These are phyloP conservation scores for Ranitomeya variabilis DNA, from an alignment of 2,113 vertebrate genomes.

Conservation along the genomic window DNA sequence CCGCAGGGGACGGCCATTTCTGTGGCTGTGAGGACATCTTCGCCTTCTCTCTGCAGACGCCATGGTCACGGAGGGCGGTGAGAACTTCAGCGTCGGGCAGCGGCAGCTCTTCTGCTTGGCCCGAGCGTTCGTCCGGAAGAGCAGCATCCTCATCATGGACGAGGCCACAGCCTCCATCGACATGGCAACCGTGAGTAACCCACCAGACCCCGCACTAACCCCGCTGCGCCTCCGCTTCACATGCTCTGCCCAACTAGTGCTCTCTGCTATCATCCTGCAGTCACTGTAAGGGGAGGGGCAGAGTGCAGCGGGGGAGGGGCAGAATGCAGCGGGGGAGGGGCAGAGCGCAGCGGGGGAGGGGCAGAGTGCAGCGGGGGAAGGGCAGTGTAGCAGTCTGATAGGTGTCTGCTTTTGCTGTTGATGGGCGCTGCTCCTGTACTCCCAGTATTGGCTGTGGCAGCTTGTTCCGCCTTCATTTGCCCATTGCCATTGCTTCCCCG, in stretches of 20 bases:
- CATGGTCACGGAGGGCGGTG: constrained; percentile 91
- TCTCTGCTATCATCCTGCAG: background rate
- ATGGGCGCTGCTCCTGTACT: too few relatives aligned
- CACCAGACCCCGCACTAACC: background rate
- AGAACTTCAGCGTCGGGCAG: constrained; percentile 98
- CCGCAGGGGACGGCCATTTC: too few relatives aligned
- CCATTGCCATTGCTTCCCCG: too few relatives aligned
- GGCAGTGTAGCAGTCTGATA: too few relatives aligned
- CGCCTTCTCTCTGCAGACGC: constrained; percentile 76
- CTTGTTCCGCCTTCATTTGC: too few relatives aligned
- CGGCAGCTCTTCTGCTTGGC: constrained; percentile 95
- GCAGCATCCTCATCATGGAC: constrained; percentile 98
- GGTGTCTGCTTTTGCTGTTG: too few relatives aligned
- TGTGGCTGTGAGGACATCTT: background rate
- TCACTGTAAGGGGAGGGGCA: background rate
- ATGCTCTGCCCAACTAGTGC: too few relatives aligned
- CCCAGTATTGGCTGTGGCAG: too few relatives aligned
- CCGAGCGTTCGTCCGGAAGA: constrained; percentile 94
- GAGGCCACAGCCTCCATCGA: constrained; percentile 98
- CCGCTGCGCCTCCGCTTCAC: background rate
- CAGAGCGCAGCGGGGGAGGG: too few relatives aligned
- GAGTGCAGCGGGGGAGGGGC: too few relatives aligned
- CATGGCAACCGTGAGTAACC: constrained; percentile 89
- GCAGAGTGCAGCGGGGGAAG: too few relatives aligned
- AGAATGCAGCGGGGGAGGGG: too few relatives aligned